Evolutionary conservation across 30 jellyfish, hydroid and myxozoan species (phyloP).

Genomic region (Hydra vulgaris): DNA sequence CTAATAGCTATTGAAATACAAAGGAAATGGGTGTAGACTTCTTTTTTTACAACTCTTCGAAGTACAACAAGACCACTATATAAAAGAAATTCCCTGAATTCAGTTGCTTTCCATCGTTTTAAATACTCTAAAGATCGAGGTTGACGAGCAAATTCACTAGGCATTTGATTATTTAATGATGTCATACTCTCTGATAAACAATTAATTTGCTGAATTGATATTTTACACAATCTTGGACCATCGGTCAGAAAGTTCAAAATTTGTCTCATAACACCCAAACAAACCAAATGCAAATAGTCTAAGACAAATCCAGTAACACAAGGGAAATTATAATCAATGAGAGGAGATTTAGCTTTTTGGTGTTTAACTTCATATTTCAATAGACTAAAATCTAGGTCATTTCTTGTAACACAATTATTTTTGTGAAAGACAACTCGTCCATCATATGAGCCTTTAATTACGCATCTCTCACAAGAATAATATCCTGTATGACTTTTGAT

Average conservation of each 20-base stretch:
- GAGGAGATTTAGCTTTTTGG: constrained; percentile 4
- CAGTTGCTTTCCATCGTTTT: constrained; percentile 48
- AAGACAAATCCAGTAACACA: constrained; percentile 11
- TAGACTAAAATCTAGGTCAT: constrained; percentile 6
- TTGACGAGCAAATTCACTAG: constrained; percentile 37
- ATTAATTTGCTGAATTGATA: constrained; percentile 18
- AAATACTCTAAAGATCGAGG: constrained; percentile 25
- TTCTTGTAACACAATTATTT: not conserved
- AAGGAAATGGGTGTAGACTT: constrained; percentile 18
- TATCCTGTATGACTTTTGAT: constrained; percentile 26
- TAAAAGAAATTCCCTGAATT: constrained; percentile 16
- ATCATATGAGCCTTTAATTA: constrained; percentile 13
- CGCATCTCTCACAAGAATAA: constrained; percentile 31
- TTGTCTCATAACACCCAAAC: constrained; percentile 1
- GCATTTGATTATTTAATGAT: constrained; percentile 16
- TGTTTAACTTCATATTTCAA: constrained; percentile 14
- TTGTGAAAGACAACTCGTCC: constrained; percentile 10
- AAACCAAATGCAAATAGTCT: not conserved
- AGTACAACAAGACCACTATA: constrained; percentile 39
- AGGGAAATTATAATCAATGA: not conserved
- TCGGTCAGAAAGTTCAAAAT: constrained; percentile 20
- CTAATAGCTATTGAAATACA: constrained; percentile 28
- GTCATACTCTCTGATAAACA: constrained; percentile 16
- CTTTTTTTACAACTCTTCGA: constrained; percentile 11
- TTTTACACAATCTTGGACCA: constrained; percentile 26